Evolutionary conservation across 23 tunicate genomes (phyloP), one percentile per base, ranked within the genome.

Genomic region (Ciona savignyi): DNA sequence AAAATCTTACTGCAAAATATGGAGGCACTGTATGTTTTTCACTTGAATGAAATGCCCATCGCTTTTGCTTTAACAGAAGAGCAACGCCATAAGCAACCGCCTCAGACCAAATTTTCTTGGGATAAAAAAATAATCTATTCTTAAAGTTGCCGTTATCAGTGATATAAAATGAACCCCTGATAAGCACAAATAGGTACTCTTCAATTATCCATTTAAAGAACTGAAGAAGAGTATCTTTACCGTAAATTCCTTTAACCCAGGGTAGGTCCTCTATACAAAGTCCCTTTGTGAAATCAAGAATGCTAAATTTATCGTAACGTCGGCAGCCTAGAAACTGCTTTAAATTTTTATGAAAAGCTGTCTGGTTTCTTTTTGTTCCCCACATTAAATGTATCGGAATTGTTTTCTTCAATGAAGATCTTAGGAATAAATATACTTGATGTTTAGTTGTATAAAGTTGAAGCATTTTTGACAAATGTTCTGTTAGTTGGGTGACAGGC

Each of bases 241-340:
- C 56, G n/a, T n/a, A n/a, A n/a, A n/a, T n/a, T n/a, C 67, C 67
- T 22, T 4, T 63, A 63, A 63, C 24, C 67, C 67, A 63, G 23
- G 67, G 67, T 6, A 63, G 4, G 26, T 63, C 67, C 22, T 23
- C 26, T 4, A 63, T 9, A 11, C 4, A 4, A 4, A 63, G 4
- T 4, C 67, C 67, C 67, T 22, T 63, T 20, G 28, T n/a, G 6
- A 63, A 63, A 22, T 63, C 28, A 25, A 6, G 24, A 63, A 25
- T 25, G 6, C 6, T n/a, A n/a, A 63, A 11, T 63, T 63, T 63
- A 63, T 63, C 67, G 28, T 9, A 63, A n/a, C 67, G 26, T 9
- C 67, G 26, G 26, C 26, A 63, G 22, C 23, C 4, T 4, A 63
- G 26, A n/a, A 63, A 63, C 26, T 63, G 4, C 24, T 63, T 63